Evolutionary conservation across 2,888 invertebrate genomes (phyloP).

Genomic region (Erebia epiphron): DNA sequence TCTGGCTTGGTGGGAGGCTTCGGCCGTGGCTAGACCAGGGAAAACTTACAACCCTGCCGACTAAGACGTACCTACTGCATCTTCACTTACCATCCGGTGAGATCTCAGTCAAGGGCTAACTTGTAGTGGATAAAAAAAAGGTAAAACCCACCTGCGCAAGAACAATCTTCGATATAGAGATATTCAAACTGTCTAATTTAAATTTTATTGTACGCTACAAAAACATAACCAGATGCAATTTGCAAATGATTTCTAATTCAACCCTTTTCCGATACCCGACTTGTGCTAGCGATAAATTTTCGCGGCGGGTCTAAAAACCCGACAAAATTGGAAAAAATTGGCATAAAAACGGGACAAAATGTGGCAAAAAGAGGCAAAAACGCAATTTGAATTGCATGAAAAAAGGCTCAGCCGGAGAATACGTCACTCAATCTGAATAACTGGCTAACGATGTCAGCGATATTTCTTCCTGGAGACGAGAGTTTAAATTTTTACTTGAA

Average conservation of each 20-base stretch:
- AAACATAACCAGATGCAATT: slow-evolving; percentile 13
- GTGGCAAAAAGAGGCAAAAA: slow-evolving; percentile 53
- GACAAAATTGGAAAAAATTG: slow-evolving; percentile 52
- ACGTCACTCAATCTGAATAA: slow-evolving; percentile 70
- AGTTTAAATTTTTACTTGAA: slow-evolving; percentile 68
- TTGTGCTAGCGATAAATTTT: slow-evolving; percentile 68
- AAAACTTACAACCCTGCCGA: too few species aligned
- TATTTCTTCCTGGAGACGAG: slow-evolving; percentile 65
- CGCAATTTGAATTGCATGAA: slow-evolving; percentile 58
- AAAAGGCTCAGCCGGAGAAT: slow-evolving; percentile 49
- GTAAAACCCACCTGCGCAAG: not conserved
- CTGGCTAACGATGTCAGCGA: slow-evolving; percentile 71
- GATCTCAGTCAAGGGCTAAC: too few species aligned
- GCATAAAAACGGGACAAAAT: slow-evolving; percentile 9
- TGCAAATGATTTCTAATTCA: slow-evolving; percentile 44
- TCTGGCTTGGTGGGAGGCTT: too few species aligned
- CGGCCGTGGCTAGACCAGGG: too few species aligned
- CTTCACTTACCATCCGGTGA: too few species aligned
- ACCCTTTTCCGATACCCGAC: slow-evolving; percentile 58
- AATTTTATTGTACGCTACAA: slow-evolving; percentile 14
- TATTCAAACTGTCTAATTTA: slow-evolving; percentile 12
- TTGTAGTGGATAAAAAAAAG: too few species aligned
- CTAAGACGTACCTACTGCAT: too few species aligned
- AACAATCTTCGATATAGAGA: not conserved
- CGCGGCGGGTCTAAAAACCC: slow-evolving; percentile 64